Evolutionary conservation across 2,113 vertebrate genomes (phyloP).

Genomic region (Rhabdornis inornatus): DNA sequence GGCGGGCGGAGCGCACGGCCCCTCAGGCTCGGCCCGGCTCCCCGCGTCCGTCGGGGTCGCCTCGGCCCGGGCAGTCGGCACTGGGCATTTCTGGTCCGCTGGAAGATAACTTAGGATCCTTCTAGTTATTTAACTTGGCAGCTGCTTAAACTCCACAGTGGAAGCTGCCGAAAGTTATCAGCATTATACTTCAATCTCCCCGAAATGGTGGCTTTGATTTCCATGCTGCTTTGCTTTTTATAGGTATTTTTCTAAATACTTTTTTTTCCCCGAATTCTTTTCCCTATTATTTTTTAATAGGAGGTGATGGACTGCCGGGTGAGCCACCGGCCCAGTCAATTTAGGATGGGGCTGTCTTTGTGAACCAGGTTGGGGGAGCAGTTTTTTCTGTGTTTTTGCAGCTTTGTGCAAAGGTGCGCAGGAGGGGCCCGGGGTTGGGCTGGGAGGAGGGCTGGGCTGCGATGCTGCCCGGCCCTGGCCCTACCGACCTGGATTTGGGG

Average conservation of each 20-base stretch:
- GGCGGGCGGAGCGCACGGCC: background rate
- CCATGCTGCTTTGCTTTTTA: background rate
- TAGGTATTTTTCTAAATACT: background rate
- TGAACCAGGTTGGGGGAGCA: background rate
- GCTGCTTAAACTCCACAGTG: constrained; percentile 67
- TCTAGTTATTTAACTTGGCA: constrained; percentile 68
- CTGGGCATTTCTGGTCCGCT: constrained; percentile 14
- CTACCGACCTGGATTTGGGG: background rate
- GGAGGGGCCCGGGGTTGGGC: background rate
- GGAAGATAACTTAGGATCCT: constrained; percentile 57
- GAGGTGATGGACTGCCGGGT: background rate
- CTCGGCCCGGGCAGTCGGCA: background rate
- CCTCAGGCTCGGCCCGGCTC: background rate
- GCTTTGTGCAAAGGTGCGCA: background rate
- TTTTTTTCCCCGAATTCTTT: accelerated
- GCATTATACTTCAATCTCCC: background rate
- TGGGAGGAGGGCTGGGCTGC: background rate
- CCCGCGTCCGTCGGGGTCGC: background rate
- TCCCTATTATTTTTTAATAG: background rate
- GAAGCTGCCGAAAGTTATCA: constrained; percentile 70
- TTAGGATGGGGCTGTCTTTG: background rate
- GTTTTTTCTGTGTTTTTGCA: background rate
- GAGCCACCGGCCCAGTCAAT: background rate
- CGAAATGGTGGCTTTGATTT: constrained; percentile 35
- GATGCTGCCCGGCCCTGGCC: background rate